Base-by-base conservation (phyloP, 2,113 vertebrate species). In the Melanerpes aurifrons region DNA sequence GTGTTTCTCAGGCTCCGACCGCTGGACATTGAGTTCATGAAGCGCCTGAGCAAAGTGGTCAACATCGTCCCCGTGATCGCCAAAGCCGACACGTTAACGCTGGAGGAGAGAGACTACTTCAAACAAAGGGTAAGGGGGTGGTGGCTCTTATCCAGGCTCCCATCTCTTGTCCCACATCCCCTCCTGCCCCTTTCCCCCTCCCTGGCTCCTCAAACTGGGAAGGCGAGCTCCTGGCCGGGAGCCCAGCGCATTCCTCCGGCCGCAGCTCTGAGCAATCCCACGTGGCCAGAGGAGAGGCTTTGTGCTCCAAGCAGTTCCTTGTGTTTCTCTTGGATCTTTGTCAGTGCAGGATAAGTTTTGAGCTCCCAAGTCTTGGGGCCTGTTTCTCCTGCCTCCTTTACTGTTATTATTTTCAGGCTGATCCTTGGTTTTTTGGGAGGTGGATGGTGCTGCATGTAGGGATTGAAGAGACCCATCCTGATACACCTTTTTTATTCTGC, bases 21-120 rank as follows among this genome's bases (percentile, higher is more conserved):
- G 16, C 91, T 99, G 74, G 99, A 99, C 96, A 98, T 99, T 28
- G 99, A 99, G 97, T 99, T 99, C 97, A 99, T 99, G 99, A 98
- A 98, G 59, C 99, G 98, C 61, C 98, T 99, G 68, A 99, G 99
- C 96, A 99, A 99, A 95, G 99, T 99, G 96, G 99, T 99, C 84
- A 99, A 99, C 98, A 99, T 99, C 2, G 99, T 99, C 13, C 99
- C 99, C 0, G 98, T 99, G 97, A 99, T 99, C 4, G 98, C 99
- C 76, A 99, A 99, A 93, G 99, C 99, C 0, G 99, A 99, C 98
- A 99, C 99, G 0, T 97, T 99, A 88, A 99, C 99, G 50, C 98
- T 99, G 97, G 99, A 99, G 93, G 99, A 99, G 97, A 98, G 99
- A 91, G 98, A 99, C 92, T 97, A 97, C 97, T 99, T 99, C 96